Conservation (phyloP, 2,797 vertebrate genomes). For the Pteronotus mesoamericanus region DNA sequence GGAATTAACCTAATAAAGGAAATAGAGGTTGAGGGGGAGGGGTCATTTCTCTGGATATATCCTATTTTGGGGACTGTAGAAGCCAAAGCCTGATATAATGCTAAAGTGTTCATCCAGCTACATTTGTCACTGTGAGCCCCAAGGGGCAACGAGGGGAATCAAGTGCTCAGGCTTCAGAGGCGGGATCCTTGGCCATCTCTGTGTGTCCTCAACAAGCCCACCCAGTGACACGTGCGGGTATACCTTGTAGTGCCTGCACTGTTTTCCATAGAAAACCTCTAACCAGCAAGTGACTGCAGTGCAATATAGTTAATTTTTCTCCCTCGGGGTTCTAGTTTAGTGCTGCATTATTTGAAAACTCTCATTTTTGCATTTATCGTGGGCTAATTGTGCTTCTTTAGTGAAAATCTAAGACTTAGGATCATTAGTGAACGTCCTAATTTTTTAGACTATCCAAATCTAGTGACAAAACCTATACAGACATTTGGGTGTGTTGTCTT, state of each 20-base stretch:
- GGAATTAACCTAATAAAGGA: neutral
- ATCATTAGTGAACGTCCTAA: neutral
- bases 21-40: neutral
- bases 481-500: neutral
- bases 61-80: neutral
- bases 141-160: neutral
- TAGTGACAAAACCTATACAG: neutral
- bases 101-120: neutral
- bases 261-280: neutral
- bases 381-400: neutral
- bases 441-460: neutral
- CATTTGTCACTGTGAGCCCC: too few species aligned
- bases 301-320: conserved; percentile 37
- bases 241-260: neutral
- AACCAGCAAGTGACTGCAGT: neutral
- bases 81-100: neutral
- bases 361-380: conserved; percentile 22
- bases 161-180: neutral
- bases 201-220: neutral
- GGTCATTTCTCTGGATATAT: neutral
- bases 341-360: conserved; percentile 48
- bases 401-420: neutral
- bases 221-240: neutral
- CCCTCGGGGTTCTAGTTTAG: neutral
- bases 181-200: neutral